phyloP scores from a whole-genome alignment of 2,888 invertebrate genomes.

The Eudasyphora cyanicolor region DNA sequence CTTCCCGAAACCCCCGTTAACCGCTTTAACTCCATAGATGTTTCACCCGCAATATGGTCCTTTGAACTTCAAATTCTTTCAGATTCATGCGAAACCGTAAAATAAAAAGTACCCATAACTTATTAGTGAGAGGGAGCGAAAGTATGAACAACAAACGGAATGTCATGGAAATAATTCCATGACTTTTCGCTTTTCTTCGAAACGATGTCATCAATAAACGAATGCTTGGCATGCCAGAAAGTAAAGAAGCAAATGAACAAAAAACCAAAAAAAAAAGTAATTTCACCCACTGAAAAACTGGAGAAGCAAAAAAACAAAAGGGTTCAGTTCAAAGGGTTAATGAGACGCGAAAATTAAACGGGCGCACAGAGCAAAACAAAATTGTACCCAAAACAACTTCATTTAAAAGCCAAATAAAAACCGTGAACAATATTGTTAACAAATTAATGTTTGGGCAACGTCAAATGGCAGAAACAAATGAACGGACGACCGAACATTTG shows the following conservation, averaged over 20 bases:
- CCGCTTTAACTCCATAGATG: neutral
- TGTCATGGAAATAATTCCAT: slow-evolving; percentile 43
- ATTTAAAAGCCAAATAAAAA: slow-evolving; percentile 36
- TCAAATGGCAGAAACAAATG: slow-evolving; percentile 1
- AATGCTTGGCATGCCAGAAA: slow-evolving; percentile 39
- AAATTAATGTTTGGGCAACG: slow-evolving; percentile 32
- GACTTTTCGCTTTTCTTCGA: slow-evolving; percentile 34
- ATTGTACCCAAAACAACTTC: slow-evolving; percentile 31
- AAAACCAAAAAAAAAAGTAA: slow-evolving; percentile 7
- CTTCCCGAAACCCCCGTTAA: neutral
- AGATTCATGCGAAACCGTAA: neutral
- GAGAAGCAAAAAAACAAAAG: slow-evolving; percentile 22
- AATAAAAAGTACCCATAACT: neutral
- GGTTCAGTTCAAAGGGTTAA: slow-evolving; percentile 55
- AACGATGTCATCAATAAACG: slow-evolving; percentile 29
- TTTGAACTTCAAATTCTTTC: neutral
- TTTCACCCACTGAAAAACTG: neutral
- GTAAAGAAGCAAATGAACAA: slow-evolving; percentile 14
- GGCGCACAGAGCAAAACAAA: neutral
- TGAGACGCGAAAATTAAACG: slow-evolving; percentile 44
- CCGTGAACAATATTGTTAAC: slow-evolving; percentile 59
- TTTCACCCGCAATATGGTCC: neutral
- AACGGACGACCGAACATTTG: slow-evolving; percentile 18
- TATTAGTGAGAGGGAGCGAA: too few relatives aligned
- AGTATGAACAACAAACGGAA: slow-evolving; percentile 14